A percentile compares a stretch with the other conserved stretches of the same genome.
These are phyloP conservation scores for Agrotis exclamationis DNA, from an alignment of 2,888 invertebrate genomes.

Conservation along the genomic window DNA sequence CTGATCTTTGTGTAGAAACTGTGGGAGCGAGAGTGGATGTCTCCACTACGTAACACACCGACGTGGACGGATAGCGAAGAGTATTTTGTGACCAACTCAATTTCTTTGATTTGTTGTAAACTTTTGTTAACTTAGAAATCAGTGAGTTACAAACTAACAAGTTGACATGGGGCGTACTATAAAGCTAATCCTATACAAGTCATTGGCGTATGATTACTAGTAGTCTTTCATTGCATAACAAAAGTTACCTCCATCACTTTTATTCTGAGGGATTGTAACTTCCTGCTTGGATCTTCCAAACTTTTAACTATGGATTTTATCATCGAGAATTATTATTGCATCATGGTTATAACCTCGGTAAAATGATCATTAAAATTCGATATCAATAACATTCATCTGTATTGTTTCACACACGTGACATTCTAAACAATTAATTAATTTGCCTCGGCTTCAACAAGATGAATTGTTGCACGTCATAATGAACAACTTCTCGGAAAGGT, in stretches of 20 bases:
- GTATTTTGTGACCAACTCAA: neutral
- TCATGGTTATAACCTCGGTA: neutral
- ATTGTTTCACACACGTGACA: neutral
- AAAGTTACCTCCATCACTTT: slow-evolving; percentile 24
- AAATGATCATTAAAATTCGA: neutral
- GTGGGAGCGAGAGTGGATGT: slow-evolving; percentile 26
- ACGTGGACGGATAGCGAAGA: too few species aligned
- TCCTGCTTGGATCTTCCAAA: slow-evolving; percentile 6
- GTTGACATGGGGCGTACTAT: slow-evolving; percentile 20
- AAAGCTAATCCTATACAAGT: slow-evolving; percentile 22
- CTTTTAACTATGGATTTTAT: slow-evolving; percentile 1
- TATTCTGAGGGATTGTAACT: neutral
- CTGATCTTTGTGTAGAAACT: slow-evolving; percentile 32
- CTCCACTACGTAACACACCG: neutral
- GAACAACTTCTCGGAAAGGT: slow-evolving; percentile 16
- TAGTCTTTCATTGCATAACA: slow-evolving; percentile 40
- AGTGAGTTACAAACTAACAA: slow-evolving; percentile 11
- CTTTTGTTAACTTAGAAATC: neutral
- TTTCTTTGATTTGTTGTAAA: neutral
- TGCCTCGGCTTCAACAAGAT: neutral
- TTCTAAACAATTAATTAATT: neutral
- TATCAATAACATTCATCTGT: neutral
- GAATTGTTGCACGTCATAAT: neutral
- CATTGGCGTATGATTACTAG: slow-evolving; percentile 18
- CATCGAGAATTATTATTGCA: neutral